These are phyloP conservation scores for Rhinolophus ferrumequinum DNA, from an alignment of 2,113 vertebrate genomes.

Conservation along the genomic window DNA sequence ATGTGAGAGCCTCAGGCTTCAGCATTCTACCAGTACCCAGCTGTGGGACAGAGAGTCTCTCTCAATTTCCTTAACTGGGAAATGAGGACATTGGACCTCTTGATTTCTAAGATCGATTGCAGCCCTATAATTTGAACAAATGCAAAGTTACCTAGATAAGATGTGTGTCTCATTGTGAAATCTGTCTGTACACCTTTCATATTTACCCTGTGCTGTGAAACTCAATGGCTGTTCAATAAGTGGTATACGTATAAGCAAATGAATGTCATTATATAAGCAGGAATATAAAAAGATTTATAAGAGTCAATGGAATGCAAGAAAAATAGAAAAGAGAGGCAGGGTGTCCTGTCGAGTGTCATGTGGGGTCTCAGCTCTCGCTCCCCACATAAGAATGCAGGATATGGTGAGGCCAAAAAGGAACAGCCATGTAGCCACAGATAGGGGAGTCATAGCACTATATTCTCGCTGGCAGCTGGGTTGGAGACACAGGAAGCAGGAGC, in stretches of 20 bases:
- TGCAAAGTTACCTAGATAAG: neutral
- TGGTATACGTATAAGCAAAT: neutral
- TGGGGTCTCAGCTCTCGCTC: too few relatives aligned
- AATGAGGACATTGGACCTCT: neutral
- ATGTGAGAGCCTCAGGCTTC: neutral
- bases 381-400: too few relatives aligned
- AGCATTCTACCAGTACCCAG: neutral
- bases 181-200: neutral
- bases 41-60: accelerated
- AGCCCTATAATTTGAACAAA: neutral
- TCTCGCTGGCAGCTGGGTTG: too few relatives aligned
- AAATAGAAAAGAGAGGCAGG: neutral
- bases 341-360: too few relatives aligned
- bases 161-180: neutral
- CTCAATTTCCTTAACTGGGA: neutral
- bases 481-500: too few relatives aligned
- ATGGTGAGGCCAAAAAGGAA: too few relatives aligned
- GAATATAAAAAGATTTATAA: neutral
- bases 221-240: neutral
- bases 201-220: neutral
- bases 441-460: too few relatives aligned
- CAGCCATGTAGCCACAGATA: too few relatives aligned
- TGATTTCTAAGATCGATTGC: neutral
- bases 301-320: neutral
- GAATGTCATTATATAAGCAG: neutral